Conservation (phyloP, 2,888 invertebrate species). For the Sipha maydis region DNA sequence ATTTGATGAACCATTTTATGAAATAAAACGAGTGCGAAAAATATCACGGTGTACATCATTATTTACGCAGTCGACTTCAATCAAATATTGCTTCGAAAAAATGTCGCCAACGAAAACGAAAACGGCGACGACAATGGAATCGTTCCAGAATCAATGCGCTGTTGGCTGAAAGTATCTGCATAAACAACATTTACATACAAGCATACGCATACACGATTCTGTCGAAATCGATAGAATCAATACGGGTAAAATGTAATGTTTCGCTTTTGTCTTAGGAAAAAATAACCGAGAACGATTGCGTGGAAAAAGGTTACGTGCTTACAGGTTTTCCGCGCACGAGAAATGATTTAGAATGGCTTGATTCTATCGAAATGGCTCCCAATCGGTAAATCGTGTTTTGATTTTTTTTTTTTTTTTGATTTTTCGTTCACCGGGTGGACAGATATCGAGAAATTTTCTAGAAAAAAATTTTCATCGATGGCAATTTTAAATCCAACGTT, state of each 20-base stretch:
- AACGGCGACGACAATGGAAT: neutral
- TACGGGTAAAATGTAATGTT: neutral
- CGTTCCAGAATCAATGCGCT: neutral
- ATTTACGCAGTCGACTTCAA: constrained; percentile 16
- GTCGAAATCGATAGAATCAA: neutral
- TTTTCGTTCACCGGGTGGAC: neutral
- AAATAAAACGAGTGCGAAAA: no score
- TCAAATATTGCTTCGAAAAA: neutral
- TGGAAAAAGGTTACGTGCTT: constrained; percentile 44
- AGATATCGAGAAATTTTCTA: no score
- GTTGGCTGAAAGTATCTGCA: constrained; percentile 19
- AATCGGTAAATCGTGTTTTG: constrained; percentile 17
- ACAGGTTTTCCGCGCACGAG: constrained; percentile 46
- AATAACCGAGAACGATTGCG: neutral
- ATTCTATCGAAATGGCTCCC: constrained; percentile 31
- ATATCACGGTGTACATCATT: no score
- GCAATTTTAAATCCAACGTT: no score
- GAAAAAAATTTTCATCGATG: no score
- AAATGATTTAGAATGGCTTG: constrained; percentile 48
- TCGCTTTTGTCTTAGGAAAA: constrained; percentile 25
- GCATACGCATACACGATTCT: neutral
- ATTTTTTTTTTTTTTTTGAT: neutral
- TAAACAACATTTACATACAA: neutral
- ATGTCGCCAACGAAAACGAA: neutral
- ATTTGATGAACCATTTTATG: no score